phyloP scores from a whole-genome alignment of 2,888 invertebrate genomes.

The Spatulosminthurus flaviceps region DNA sequence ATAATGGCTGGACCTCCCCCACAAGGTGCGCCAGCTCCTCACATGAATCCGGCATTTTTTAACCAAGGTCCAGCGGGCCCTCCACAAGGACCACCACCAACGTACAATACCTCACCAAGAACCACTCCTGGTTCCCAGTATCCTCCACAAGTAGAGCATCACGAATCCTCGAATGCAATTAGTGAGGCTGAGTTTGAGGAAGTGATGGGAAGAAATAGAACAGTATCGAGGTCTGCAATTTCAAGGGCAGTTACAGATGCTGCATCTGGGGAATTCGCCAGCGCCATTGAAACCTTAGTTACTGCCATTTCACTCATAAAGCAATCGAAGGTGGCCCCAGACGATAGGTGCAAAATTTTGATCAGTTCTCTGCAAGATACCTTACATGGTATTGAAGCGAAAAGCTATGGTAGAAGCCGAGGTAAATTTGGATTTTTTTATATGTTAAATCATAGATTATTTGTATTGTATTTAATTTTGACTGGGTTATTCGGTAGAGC shows the following conservation, averaged over 20 bases:
- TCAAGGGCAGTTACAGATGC: constrained; percentile 97
- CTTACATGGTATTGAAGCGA: constrained; percentile 95
- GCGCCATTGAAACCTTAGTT: constrained; percentile 97
- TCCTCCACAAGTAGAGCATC: constrained; percentile 64
- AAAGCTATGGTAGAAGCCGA: constrained; percentile 81
- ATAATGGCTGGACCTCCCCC: constrained; percentile 70
- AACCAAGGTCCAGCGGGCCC: constrained; percentile 74
- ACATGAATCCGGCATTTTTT: constrained; percentile 97
- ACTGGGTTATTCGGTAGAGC: no score
- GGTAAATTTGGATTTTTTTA: constrained; percentile 49
- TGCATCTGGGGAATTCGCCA: constrained; percentile 90
- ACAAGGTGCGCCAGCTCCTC: constrained; percentile 79
- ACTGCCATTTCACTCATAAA: constrained; percentile 99
- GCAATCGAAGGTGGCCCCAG: constrained; percentile 94
- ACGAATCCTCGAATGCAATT: constrained; percentile 69
- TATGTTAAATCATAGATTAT: no score
- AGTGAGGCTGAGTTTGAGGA: constrained; percentile 98
- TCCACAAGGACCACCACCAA: constrained; percentile 66
- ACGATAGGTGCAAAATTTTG: constrained; percentile 97
- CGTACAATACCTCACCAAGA: constrained; percentile 63
- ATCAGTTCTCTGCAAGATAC: constrained; percentile 97
- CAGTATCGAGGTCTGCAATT: constrained; percentile 97
- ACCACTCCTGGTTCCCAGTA: constrained; percentile 56
- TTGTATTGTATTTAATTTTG: no score
- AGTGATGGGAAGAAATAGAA: constrained; percentile 95